Conservation (phyloP, 2,797 vertebrate species). For the Lepilemur septentrionalis region DNA sequence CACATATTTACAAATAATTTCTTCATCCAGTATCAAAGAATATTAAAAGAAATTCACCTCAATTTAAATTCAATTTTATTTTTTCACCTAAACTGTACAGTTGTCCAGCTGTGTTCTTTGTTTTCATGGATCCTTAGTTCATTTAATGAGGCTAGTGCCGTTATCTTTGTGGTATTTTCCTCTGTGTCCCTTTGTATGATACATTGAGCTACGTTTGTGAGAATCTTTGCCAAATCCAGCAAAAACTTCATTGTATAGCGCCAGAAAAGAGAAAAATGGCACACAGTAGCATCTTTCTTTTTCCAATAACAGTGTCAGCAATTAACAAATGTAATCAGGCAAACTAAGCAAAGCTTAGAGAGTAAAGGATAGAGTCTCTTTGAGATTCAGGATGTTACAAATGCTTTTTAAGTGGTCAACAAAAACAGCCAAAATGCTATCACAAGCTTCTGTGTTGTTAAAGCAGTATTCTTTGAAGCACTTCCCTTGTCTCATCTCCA, state of each 20-base stretch:
- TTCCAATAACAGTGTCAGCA: not conserved
- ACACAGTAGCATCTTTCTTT: slow-evolving; percentile 24
- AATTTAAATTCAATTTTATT: slow-evolving; percentile 51
- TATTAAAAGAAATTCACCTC: slow-evolving; percentile 29
- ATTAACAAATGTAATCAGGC: slow-evolving; percentile 56
- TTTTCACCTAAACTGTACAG: not conserved
- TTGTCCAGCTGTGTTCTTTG: slow-evolving; percentile 22
- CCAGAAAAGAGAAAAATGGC: slow-evolving; percentile 34
- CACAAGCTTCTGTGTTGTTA: slow-evolving; percentile 8
- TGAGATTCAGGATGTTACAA: slow-evolving; percentile 40
- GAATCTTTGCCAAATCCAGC: slow-evolving; percentile 48
- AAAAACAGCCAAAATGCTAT: slow-evolving; percentile 9
- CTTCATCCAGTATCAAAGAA: slow-evolving; percentile 34
- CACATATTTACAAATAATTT: not conserved
- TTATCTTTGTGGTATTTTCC: slow-evolving; percentile 40
- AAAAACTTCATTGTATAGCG: slow-evolving; percentile 50
- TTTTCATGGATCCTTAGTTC: slow-evolving; percentile 36
- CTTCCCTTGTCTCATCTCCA: slow-evolving; percentile 17
- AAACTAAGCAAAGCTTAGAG: slow-evolving; percentile 34
- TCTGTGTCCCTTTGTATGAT: slow-evolving; percentile 32
- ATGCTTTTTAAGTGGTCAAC: slow-evolving; percentile 36
- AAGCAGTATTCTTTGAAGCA: slow-evolving; percentile 46
- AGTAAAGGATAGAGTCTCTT: slow-evolving; percentile 11
- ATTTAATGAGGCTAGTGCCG: not conserved
- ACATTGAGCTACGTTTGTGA: slow-evolving; percentile 43